A percentile compares a stretch with the other conserved stretches of the same genome.
phyloP scores from a whole-genome alignment of 2,797 vertebrate genomes.

The Cryptoprocta ferox region DNA sequence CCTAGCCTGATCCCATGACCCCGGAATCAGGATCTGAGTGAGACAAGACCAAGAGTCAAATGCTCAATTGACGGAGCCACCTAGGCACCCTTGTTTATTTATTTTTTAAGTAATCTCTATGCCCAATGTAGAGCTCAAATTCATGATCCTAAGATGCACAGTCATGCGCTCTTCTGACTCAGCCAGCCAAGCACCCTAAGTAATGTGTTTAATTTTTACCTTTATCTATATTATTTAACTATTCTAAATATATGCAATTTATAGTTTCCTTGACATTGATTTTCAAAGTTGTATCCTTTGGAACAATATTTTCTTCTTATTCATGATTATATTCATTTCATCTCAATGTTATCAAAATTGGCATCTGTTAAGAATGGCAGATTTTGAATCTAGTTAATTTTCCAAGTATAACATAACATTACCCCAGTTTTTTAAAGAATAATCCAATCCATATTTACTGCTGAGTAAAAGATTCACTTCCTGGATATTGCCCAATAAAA shows the following conservation, averaged over 20 bases:
- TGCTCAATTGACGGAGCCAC: too few relatives aligned
- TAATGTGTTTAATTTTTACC: background rate
- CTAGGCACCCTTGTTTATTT: background rate
- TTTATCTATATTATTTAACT: background rate
- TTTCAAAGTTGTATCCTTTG: background rate
- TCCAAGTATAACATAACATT: background rate
- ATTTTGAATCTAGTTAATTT: conserved; percentile 39
- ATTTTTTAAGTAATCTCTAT: background rate
- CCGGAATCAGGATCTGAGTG: too few relatives aligned
- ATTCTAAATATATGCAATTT: background rate
- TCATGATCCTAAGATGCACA: background rate
- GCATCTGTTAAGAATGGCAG: background rate
- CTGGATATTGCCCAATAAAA: background rate
- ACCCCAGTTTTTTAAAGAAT: background rate
- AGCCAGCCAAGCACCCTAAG: background rate
- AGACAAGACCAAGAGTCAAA: too few relatives aligned
- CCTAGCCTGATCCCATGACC: too few relatives aligned
- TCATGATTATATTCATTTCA: background rate
- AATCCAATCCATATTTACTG: background rate
- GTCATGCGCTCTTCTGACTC: background rate
- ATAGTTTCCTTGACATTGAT: background rate
- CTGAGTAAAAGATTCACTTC: background rate
- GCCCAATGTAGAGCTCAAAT: background rate
- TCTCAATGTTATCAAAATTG: background rate
- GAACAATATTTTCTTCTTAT: background rate